Percentiles rank a stretch among this genome's conserved stretches.
These are phyloP conservation scores for Popillia japonica DNA, from an alignment of 1,140 invertebrate genomes.

Conservation along the genomic window DNA sequence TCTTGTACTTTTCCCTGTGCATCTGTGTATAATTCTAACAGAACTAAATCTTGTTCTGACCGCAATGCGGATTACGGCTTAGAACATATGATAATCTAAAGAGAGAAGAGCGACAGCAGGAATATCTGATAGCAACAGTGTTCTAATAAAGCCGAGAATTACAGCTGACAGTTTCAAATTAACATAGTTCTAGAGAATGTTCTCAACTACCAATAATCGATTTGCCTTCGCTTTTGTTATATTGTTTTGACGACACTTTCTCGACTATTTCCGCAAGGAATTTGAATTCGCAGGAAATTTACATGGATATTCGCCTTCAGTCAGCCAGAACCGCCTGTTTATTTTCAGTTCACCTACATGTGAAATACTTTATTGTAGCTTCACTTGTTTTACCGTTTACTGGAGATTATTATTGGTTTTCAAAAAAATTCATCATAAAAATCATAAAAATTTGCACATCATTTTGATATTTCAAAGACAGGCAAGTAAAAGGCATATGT, in stretches of 20 bases:
- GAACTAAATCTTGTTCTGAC: neutral
- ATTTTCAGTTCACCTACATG: neutral
- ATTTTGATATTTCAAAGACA: neutral
- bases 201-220: constrained; percentile 13
- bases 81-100: neutral
- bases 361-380: constrained; percentile 31
- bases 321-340: neutral
- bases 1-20: neutral
- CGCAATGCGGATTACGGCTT: neutral
- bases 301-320: constrained; percentile 37
- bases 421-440: too few species aligned
- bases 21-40: neutral
- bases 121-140: neutral
- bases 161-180: neutral
- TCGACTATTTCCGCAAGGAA: constrained; percentile 16
- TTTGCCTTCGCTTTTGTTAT: constrained; percentile 11
- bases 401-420: constrained; percentile 30
- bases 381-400: neutral
- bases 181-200: neutral
- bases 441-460: neutral
- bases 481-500: neutral
- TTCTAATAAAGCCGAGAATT: neutral
- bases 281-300: constrained; percentile 34
- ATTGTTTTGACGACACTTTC: constrained; percentile 26
- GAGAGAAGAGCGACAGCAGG: neutral